Evolutionary conservation across 1,140 invertebrate species (phyloP).

Genomic region (Oryctes rhinoceros): DNA sequence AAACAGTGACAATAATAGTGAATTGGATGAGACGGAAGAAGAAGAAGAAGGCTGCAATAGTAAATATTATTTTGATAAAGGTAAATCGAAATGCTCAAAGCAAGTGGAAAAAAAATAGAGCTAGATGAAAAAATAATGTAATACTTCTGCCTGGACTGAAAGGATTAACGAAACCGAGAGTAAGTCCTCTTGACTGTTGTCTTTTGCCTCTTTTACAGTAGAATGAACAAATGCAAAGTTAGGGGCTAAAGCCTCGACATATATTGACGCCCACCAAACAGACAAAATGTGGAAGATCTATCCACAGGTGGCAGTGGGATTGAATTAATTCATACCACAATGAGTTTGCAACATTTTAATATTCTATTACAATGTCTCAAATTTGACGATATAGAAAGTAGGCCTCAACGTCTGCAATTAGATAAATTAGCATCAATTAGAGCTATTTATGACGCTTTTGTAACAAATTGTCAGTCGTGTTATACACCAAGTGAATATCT

Average conservation of each 20-base stretch:
- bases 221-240: conserved; percentile 49
- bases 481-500: no score
- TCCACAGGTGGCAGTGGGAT: conserved; percentile 51
- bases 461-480: no score
- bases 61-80: no score
- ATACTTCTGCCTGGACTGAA: conserved; percentile 52
- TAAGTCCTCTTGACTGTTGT: conserved; percentile 51
- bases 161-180: conserved; percentile 46
- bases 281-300: no score
- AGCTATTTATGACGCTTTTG: no score
- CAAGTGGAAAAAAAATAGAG: conserved; percentile 39
- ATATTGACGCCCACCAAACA: conserved; percentile 39
- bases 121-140: conserved; percentile 50
- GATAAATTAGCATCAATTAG: no score
- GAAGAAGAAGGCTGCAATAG: no score
- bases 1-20: no score
- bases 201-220: conserved; percentile 53
- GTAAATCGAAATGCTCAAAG: no score
- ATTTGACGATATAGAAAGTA: conserved; percentile 42
- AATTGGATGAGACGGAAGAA: no score
- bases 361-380: conserved; percentile 34
- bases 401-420: not conserved
- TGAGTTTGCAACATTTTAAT: conserved; percentile 54
- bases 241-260: conserved; percentile 34
- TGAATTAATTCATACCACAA: conserved; percentile 54